Conservation (phyloP, 2,888 invertebrate genomes). For the Metacarcinus magister region DNA sequence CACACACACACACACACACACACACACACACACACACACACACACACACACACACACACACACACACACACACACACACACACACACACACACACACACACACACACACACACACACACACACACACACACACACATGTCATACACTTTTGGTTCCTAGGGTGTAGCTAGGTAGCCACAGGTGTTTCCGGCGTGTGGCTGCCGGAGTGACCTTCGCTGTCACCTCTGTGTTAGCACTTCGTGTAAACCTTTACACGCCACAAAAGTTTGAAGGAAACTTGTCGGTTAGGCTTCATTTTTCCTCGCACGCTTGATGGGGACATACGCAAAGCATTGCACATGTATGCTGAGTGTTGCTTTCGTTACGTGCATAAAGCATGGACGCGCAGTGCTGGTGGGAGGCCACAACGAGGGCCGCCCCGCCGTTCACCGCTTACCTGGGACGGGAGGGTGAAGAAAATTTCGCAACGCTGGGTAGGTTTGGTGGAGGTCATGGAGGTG, state of each 20-base stretch:
- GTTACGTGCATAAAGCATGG: not conserved
- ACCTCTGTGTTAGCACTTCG: not conserved
- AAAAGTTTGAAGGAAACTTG: slow-evolving; percentile 27
- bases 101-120: not conserved
- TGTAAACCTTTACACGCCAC: slow-evolving; percentile 31
- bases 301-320: slow-evolving; percentile 3
- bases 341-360: slow-evolving; percentile 44
- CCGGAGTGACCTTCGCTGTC: not conserved
- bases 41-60: not conserved
- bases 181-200: not conserved
- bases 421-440: not conserved
- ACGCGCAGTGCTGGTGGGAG: not conserved
- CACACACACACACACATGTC: not conserved
- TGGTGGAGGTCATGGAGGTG: slow-evolving; percentile 47
- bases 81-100: slow-evolving; percentile 33
- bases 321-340: slow-evolving; percentile 33
- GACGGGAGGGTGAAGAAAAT: slow-evolving; percentile 1
- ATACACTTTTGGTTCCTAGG: not conserved
- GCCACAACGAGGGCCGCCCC: not conserved
- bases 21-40: not conserved
- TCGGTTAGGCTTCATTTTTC: slow-evolving; percentile 16
- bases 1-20: slow-evolving; percentile 42
- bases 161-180: not conserved
- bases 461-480: too few relatives aligned
- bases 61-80: slow-evolving; percentile 42